These are phyloP conservation scores for Cataglyphis livida DNA, from an alignment of 2,888 invertebrate genomes.

Conservation along the genomic window DNA sequence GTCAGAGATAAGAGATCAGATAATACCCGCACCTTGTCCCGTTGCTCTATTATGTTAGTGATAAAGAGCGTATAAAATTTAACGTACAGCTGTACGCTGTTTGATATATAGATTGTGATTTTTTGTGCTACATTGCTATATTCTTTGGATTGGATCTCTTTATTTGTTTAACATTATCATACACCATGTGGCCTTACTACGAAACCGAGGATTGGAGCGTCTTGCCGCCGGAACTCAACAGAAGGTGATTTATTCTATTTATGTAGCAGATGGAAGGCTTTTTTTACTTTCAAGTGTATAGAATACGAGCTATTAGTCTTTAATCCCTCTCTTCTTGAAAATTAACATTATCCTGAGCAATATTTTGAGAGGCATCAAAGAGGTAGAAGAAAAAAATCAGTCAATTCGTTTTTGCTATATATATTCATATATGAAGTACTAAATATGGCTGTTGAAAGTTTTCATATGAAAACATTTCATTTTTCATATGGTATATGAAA, in stretches of 20 bases:
- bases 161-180: slow-evolving; percentile 57
- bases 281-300: neutral
- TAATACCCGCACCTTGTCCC: slow-evolving; percentile 79
- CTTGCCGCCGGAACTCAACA: slow-evolving; percentile 93
- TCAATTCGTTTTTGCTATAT: neutral
- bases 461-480: neutral
- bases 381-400: neutral
- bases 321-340: neutral
- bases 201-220: slow-evolving; percentile 94
- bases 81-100: slow-evolving; percentile 51
- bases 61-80: slow-evolving; percentile 74
- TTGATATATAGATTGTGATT: slow-evolving; percentile 71
- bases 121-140: slow-evolving; percentile 50
- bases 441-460: neutral
- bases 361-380: neutral
- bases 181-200: slow-evolving; percentile 88
- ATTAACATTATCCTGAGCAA: neutral
- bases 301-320: neutral
- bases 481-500: neutral
- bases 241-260: slow-evolving; percentile 88
- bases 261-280: slow-evolving; percentile 1
- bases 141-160: slow-evolving; percentile 41
- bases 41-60: slow-evolving; percentile 73
- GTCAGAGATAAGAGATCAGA: slow-evolving; percentile 82
- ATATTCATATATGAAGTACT: neutral